Percentiles rank a stretch among this genome's conserved stretches.
phyloP scores from a whole-genome alignment of 2,888 invertebrate genomes.

The Rotaria macrura region DNA sequence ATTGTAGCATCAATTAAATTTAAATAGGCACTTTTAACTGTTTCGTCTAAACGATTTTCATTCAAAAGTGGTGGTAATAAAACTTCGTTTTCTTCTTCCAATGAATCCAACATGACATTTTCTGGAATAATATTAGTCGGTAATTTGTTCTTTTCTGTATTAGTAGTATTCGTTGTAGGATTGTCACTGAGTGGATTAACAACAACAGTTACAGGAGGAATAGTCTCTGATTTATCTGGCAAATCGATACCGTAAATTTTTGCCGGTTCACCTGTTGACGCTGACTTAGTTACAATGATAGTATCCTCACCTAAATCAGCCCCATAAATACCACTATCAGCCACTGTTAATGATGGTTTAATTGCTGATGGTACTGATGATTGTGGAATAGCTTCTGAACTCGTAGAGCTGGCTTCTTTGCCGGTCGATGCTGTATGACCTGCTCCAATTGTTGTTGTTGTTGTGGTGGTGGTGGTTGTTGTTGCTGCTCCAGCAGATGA shows the following conservation, averaged over 20 bases:
- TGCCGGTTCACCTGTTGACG: background rate
- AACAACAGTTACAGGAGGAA: background rate
- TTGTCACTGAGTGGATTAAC: background rate
- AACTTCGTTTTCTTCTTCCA: background rate
- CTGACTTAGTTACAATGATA: background rate
- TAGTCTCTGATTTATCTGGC: background rate
- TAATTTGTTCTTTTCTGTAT: background rate
- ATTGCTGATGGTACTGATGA: background rate
- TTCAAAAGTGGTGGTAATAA: background rate
- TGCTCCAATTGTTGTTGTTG: background rate
- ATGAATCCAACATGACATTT: background rate
- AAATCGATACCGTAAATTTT: conserved; percentile 7
- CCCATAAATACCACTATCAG: conserved; percentile 11
- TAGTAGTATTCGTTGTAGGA: background rate
- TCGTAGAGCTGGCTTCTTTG: background rate
- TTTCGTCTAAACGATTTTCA: background rate
- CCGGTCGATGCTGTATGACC: background rate
- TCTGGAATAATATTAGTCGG: background rate
- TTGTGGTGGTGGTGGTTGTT: background rate
- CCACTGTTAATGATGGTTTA: background rate
- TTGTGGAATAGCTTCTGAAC: background rate
- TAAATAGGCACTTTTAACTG: conserved; percentile 4
- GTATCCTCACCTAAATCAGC: background rate
- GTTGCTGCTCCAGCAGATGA: background rate
- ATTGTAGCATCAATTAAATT: background rate